Evolutionary conservation across 2,797 vertebrate genomes (phyloP).

Genomic region (Chloroceryle amazona): DNA sequence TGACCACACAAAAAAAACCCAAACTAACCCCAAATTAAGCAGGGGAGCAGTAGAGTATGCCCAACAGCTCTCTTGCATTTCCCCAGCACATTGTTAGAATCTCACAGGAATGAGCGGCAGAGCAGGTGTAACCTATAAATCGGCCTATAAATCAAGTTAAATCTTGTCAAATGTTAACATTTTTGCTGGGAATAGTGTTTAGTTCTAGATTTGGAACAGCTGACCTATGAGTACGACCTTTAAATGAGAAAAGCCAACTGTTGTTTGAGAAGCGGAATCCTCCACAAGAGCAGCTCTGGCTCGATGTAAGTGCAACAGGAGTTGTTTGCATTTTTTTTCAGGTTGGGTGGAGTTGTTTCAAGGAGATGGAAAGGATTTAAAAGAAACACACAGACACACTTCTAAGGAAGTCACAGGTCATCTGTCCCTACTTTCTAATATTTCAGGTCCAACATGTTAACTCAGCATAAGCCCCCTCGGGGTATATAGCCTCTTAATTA

Average conservation of each 20-base stretch:
- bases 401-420: background rate
- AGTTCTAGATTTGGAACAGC: background rate
- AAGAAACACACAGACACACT: background rate
- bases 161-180: background rate
- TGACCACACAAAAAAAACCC: background rate
- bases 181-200: background rate
- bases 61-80: background rate
- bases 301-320: accelerated
- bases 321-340: too few species aligned
- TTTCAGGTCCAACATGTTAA: background rate
- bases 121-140: background rate
- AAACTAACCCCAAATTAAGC: background rate
- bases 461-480: background rate
- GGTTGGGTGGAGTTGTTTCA: background rate
- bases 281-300: accelerated
- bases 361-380: background rate
- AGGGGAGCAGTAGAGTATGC: background rate
- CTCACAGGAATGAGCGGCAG: background rate
- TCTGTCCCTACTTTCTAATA: background rate
- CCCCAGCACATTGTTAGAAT: background rate
- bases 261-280: background rate
- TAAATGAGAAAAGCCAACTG: background rate
- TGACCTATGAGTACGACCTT: background rate
- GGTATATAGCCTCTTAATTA: background rate
- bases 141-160: background rate